Evolutionary conservation across 1,140 invertebrate genomes (phyloP).

Genomic region (Bombus consobrinus): DNA sequence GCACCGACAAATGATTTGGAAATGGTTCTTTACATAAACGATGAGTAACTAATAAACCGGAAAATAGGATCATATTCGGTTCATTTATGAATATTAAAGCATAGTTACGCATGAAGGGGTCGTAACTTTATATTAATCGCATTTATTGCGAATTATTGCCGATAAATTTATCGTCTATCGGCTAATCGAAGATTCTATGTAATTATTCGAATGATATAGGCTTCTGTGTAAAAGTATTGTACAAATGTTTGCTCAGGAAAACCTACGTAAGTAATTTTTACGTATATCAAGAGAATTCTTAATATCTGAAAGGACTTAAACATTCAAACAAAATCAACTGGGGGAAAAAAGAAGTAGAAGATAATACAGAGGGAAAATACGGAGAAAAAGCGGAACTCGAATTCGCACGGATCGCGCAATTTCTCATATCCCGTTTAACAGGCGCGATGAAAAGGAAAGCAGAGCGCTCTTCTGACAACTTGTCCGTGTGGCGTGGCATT

Average conservation of each 20-base stretch:
- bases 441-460: constrained; percentile 54
- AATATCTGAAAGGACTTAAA: neutral
- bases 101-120: neutral
- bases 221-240: too few relatives aligned
- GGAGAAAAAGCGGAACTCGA: neutral
- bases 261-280: neutral
- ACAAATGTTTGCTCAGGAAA: neutral
- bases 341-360: neutral
- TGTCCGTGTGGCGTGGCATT: constrained; percentile 30
- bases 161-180: neutral
- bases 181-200: constrained; percentile 1
- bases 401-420: constrained; percentile 38
- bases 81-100: constrained; percentile 14
- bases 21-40: constrained; percentile 27
- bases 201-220: neutral
- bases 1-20: constrained; percentile 28
- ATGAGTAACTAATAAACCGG: constrained; percentile 7
- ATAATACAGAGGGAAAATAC: neutral
- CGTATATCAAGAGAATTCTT: neutral
- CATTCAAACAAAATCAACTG: neutral
- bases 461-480: constrained; percentile 20
- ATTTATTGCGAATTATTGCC: constrained; percentile 18
- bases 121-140: constrained; percentile 20
- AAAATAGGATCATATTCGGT: constrained; percentile 21
- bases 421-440: constrained; percentile 55